Evolutionary conservation across 2,888 invertebrate species (phyloP), one percentile per base, ranked within the genome.

Genomic region (Prionchulus punctatus): DNA sequence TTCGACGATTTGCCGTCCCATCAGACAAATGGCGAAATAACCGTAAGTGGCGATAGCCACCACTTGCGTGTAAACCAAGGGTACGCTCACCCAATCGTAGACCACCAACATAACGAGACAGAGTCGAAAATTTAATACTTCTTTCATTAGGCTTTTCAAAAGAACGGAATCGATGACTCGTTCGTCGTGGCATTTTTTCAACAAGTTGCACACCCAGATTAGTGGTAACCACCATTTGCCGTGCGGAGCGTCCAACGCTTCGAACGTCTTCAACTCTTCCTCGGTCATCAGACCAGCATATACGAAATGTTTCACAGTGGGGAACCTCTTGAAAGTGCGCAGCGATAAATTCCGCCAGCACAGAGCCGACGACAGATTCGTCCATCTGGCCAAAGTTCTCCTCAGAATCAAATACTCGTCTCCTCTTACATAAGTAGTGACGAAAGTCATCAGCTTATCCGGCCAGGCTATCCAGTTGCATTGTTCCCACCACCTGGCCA

Each of bases 181-280:
- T 27, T 4, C 7, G 7, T 45, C 47, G 7, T 45, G 47, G n/a
- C n/a, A 12, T 23, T 45, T 45, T 45, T 12, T 45, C 47, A 45
- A 51, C 7, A 51, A 27, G 25, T 54, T 70, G 60, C 73, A 71
- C 27, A 72, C 70, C 75, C 75, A 75, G 54, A 71, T 68, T 12
- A 73, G 60, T 1, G 75, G 75, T 21, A 75, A 71, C 67, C 72
- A 75, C 66, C 74, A 75, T 61, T 74, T 74, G 67, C 72, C 69
- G 61, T 68, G 69, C 45, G 67, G 55, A 15, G 65, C 65, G 26
- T 65, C 62, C 42, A 58, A 66, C 27, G 72, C 70, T 18, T 67
- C 70, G 58, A 70, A 70, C 57, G 71, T 64, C 30, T 63, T 59
- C 26, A 68, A 66, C 57, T 75, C 75, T 30, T 71, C 70, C 27